A percentile compares a stretch with the other conserved stretches of the same genome.
These are phyloP conservation scores for Oithona nana DNA, from an alignment of 2,888 invertebrate species.

Conservation along the genomic window DNA sequence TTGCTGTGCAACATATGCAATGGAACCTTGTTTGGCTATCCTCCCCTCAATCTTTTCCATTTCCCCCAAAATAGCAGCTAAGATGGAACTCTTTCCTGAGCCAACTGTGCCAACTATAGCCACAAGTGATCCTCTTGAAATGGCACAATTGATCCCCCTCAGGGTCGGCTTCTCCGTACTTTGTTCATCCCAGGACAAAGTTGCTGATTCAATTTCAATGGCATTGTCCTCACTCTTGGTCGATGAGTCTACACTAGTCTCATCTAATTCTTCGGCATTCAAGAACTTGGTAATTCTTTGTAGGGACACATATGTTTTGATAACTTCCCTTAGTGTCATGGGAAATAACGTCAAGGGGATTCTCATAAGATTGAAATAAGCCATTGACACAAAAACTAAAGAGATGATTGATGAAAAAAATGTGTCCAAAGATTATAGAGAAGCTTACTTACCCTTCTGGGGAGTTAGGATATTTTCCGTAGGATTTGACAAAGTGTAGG, in stretches of 20 bases:
- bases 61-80: conserved; percentile 45
- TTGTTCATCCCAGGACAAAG: conserved; percentile 62
- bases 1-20: conserved; percentile 79
- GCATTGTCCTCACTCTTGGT: conserved; percentile 56
- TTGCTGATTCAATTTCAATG: conserved; percentile 64
- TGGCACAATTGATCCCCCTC: conserved; percentile 50
- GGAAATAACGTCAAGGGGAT: conserved; percentile 90
- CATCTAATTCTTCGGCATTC: conserved; percentile 73
- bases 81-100: conserved; percentile 67
- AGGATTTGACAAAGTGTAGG: background rate
- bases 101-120: conserved; percentile 78
- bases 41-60: conserved; percentile 26
- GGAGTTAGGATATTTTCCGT: no score
- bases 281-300: conserved; percentile 39
- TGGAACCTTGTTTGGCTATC: conserved; percentile 29
- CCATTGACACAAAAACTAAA: conserved; percentile 89
- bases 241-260: conserved; percentile 53
- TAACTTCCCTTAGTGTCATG: conserved; percentile 26
- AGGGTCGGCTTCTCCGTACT: conserved; percentile 36
- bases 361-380: conserved; percentile 89
- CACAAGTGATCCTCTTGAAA: conserved; percentile 46
- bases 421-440: background rate
- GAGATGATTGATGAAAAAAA: conserved; percentile 27
- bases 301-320: conserved; percentile 11
- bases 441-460: background rate